A percentile compares a stretch with the other conserved stretches of the same genome.
Evolutionary conservation across 2,888 invertebrate species (phyloP).

Genomic region (Caradrina clavipalpis): DNA sequence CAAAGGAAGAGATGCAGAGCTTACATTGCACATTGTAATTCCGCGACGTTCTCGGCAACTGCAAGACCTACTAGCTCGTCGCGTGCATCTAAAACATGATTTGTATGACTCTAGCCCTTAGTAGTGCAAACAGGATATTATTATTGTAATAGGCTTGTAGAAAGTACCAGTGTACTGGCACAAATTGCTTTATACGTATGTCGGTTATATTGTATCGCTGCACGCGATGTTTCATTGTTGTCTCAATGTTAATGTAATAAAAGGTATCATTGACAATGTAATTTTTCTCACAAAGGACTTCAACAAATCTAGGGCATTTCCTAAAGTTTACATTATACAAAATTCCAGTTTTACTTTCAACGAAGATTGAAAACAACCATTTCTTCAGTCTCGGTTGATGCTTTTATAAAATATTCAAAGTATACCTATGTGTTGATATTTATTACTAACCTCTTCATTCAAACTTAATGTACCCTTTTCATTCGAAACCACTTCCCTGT

Average conservation of each 20-base stretch:
- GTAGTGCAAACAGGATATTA: constrained; percentile 46
- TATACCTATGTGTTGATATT: not conserved
- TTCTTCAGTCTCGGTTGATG: not conserved
- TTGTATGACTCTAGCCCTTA: constrained; percentile 8
- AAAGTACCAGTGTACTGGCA: constrained; percentile 43
- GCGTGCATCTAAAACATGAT: constrained; percentile 12
- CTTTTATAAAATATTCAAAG: not conserved
- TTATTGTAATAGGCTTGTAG: constrained; percentile 44
- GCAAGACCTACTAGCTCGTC: not conserved
- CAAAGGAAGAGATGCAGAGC: not conserved
- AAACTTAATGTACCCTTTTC: not conserved
- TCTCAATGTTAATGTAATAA: constrained; percentile 11
- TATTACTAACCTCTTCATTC: constrained; percentile 11
- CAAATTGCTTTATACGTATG: constrained; percentile 39
- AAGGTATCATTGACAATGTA: constrained; percentile 12
- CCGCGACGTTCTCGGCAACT: not conserved
- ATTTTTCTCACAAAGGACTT: not conserved
- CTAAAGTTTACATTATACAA: no score
- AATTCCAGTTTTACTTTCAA: not conserved
- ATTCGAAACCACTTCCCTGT: constrained; percentile 27
- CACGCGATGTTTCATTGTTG: constrained; percentile 49
- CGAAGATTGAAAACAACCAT: not conserved
- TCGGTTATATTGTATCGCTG: constrained; percentile 38
- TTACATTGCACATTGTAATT: constrained; percentile 9
- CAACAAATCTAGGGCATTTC: no score